Evolutionary conservation across 2,113 vertebrate genomes (phyloP), one percentile per base, ranked within the genome.

Genomic region (Saccopteryx bilineata): DNA sequence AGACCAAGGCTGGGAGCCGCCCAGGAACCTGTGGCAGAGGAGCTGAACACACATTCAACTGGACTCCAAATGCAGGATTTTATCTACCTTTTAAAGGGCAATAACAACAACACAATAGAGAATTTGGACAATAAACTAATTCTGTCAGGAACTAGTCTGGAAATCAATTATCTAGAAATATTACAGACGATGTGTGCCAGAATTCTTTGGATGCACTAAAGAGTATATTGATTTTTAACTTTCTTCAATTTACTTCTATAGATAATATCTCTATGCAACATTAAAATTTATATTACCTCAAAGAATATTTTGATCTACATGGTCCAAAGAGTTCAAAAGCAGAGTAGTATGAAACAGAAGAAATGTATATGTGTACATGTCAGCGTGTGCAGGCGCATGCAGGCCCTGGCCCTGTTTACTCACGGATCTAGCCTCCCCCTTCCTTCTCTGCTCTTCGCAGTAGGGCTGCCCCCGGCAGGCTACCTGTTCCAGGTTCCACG

Each of bases 191-290:
- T 61, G 21, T 69, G 61, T 50, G 33, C 66, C 54, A 93, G 46
- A 78, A 84, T 69, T 58, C 58, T 93, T 68, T 74, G 46, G 28
- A 54, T 58, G 56, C 4, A 24, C 60, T 89, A 88, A 91, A 90
- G 39, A 85, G 17, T 50, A 60, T 91, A 91, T 66, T 50, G 78
- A 95, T 89, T 94, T 91, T 93, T 78, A 93, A 60, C 23, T 76
- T 86, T 58, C 52, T 60, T 95, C 58, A 48, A 28, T 48, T 69
- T 74, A 48, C 19, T 69, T 63, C 46, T 54, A 87, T 46, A 90
- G 54, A 65, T 54, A 63, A 11, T 60, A 14, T 93, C 28, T 86
- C 60, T 79, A 72, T 39, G 28, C 63, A 58, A 61, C 21, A 12
- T 61, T 82, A 91, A 82, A 63, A 81, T 56, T 19, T 19, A 33